Evolutionary conservation across 2,888 invertebrate species (phyloP).

Genomic region (Copidosoma aretas): DNA sequence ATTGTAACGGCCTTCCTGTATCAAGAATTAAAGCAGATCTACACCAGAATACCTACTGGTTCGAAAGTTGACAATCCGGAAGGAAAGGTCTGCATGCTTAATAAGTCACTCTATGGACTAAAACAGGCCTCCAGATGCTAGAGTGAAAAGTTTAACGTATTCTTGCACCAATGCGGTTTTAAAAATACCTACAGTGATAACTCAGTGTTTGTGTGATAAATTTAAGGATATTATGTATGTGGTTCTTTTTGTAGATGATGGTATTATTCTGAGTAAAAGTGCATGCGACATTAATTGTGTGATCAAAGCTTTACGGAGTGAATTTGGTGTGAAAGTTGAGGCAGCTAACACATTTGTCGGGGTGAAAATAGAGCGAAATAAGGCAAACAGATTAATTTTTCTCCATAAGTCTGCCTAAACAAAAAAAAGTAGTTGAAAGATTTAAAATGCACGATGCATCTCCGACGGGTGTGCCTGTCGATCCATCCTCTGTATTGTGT

Average conservation of each 20-base stretch:
- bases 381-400: background rate
- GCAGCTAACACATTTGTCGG: too few relatives aligned
- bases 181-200: too few relatives aligned
- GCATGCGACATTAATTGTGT: too few relatives aligned
- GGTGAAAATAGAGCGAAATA: background rate
- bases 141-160: background rate
- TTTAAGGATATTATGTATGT: too few relatives aligned
- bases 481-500: background rate
- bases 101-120: constrained; percentile 3
- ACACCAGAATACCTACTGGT: background rate
- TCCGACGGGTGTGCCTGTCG: background rate
- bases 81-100: background rate
- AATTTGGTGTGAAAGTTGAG: too few relatives aligned
- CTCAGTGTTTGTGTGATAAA: too few relatives aligned
- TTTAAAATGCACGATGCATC: background rate
- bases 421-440: background rate
- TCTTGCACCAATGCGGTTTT: too few relatives aligned
- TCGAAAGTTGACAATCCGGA: too few relatives aligned
- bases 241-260: too few relatives aligned
- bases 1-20: constrained; percentile 6
- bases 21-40: background rate
- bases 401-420: background rate
- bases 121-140: constrained; percentile 10
- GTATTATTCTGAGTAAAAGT: too few relatives aligned
- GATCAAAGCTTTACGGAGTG: too few relatives aligned